Conservation (phyloP, 2,113 vertebrate genomes). For the Festucalex cinctus region DNA sequence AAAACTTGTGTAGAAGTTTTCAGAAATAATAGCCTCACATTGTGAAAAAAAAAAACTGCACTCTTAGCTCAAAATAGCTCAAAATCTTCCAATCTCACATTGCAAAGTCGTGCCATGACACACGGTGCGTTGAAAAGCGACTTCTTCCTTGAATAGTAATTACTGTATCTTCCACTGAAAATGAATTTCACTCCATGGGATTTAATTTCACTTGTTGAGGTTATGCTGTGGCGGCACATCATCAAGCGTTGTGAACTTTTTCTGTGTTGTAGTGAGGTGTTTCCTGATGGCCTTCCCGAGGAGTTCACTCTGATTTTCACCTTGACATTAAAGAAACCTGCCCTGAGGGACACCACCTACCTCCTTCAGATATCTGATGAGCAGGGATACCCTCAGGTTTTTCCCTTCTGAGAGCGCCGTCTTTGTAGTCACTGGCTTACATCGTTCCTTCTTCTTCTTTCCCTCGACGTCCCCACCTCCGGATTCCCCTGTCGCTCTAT, state of each 20-base stretch:
- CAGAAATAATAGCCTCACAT: neutral
- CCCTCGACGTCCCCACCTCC: neutral
- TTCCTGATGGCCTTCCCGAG: constrained; percentile 82
- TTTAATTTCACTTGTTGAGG: neutral
- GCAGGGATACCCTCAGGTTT: constrained; percentile 89
- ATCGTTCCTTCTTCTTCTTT: neutral
- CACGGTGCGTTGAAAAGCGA: neutral
- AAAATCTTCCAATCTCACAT: neutral
- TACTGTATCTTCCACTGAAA: neutral
- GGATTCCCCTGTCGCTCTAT: neutral
- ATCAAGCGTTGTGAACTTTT: neutral
- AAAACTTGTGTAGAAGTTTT: neutral
- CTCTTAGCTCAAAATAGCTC: too few relatives aligned
- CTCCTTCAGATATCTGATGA: constrained; percentile 87
- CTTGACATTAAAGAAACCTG: constrained; percentile 85
- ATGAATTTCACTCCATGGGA: neutral
- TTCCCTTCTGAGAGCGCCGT: neutral
- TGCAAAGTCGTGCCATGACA: neutral
- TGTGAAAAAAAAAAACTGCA: too few relatives aligned
- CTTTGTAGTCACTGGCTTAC: neutral
- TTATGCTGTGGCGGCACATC: neutral
- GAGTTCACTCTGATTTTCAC: constrained; percentile 88
- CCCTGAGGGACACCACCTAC: constrained; percentile 82
- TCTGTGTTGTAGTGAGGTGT: constrained; percentile 77
- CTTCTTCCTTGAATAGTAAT: neutral